Evolutionary conservation across 2,113 vertebrate species (phyloP), one percentile per base, ranked within the genome.

Genomic region (Rhea americana): DNA sequence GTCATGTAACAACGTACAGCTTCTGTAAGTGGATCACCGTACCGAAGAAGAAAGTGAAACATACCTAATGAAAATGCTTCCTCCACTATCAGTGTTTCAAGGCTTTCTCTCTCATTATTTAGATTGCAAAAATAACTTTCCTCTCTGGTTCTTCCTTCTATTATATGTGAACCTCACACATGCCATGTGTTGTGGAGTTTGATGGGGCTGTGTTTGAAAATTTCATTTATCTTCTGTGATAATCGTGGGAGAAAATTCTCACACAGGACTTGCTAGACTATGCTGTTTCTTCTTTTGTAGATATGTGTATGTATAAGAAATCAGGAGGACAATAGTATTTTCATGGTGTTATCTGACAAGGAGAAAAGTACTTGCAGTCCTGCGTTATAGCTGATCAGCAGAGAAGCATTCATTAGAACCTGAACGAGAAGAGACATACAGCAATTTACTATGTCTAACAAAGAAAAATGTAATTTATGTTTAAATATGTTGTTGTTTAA

Each of bases 351-450:
- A 41, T 75, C 41, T 88, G 80, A 82, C 92, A 95, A 95, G 68
- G 86, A 93, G 91, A 93, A 93, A 75, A 90, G 70, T 89, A 92
- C 89, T 88, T 81, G 89, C 41, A 87, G 58, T 75, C 61, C 93
- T 74, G 53, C 10, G 9, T 89, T 91, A 50, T 71, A 91, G 83
- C 71, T 87, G 85, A 89, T 88, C 78, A 82, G 84, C 7, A 7
- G 75, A 83, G 90, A 85, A 94, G 51, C 59, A 77, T 94, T 92
- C 82, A 78, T 93, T 94, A 91, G 92, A 95, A 94, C 86, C 63
- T 80, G 82, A 95, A 93, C 88, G 87, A 93, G 87, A 93, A 94
- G 45, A 47, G 51, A 59, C 80, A n/a, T 68, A 48, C 0, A 1
- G 45, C 43, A 62, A 70, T 95, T 91, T 94, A 59, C 88, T 74